Conservation (phyloP, 2,113 vertebrate species). For the western clawed frog (Xenopus tropicalis) region UCB_Xtro_10.0 CM004452.2:3963001-3963500, state of each 20-base stretch:
- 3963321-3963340: no score
- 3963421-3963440: no score
- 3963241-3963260: slow-evolving; percentile 21
- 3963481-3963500: no score
- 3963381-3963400: background rate
- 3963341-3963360: no score
- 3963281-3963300: background rate
- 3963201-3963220: background rate
- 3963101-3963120: slow-evolving; percentile 29
- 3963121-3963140: slow-evolving; percentile 40
- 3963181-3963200: slow-evolving; percentile 38
- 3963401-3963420: no score
- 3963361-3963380: background rate
- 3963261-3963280: background rate
- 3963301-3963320: no score
- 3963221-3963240: background rate
- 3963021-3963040: slow-evolving; percentile 29
- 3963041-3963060: slow-evolving; percentile 28
- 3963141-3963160: slow-evolving; percentile 38
- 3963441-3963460: no score
- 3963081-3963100: slow-evolving; percentile 14
- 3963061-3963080: slow-evolving; percentile 39
- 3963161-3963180: slow-evolving; percentile 22
- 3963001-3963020: slow-evolving; percentile 27
- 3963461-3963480: no score